Base-by-base conservation (phyloP, 2,888 invertebrate genomes). In the Cheilosia urbana region DNA sequence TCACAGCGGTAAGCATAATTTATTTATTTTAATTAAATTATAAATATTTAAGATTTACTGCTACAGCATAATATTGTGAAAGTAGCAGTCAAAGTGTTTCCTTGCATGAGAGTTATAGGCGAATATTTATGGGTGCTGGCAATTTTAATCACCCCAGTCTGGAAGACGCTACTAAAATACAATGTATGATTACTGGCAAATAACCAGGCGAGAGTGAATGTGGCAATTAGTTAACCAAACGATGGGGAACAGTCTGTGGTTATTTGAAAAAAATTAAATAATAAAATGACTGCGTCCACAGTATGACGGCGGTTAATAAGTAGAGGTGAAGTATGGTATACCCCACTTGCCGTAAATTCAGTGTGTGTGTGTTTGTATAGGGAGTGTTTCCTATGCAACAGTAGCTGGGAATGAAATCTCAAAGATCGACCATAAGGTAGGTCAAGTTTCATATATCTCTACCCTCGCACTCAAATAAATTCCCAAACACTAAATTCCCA, bases 171-270 rank as follows among this genome's bases (percentile, higher is more conserved):
- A 57, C 71, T 37, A 21, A 65, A 15, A 30, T 40, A 63, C 45
- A 68, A 47, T 42, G 60, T 68, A 51, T 51, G 47, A 53, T 17
- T 66, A 21, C 17, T 58, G 47, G 47, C 15, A 58, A 40, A 47
- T 58, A 47, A 21, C 30, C 21, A 34, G 45, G 34, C 47, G 51
- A 78, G 72, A 66, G 57, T 72, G 72, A 62, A 53, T 83, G 69
- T 55, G 53, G 75, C 55, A 84, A 84, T 84, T 84, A 84, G 72
- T 80, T 84, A 71, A 76, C 30, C 75, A 80, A 79, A 66, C 84
- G 84, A 84, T 80, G 84, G 80, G 80, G 80, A 84, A 84, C 84
- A 84, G 75, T 57, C 66, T 15, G 51, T 47, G 47, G 68, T 63
- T 58, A 63, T 15, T 45, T 3, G 27, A 40, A 47, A 60, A 30